Conservation (phyloP, 1,140 invertebrate genomes). For the Heliconius eleuchia region DNA sequence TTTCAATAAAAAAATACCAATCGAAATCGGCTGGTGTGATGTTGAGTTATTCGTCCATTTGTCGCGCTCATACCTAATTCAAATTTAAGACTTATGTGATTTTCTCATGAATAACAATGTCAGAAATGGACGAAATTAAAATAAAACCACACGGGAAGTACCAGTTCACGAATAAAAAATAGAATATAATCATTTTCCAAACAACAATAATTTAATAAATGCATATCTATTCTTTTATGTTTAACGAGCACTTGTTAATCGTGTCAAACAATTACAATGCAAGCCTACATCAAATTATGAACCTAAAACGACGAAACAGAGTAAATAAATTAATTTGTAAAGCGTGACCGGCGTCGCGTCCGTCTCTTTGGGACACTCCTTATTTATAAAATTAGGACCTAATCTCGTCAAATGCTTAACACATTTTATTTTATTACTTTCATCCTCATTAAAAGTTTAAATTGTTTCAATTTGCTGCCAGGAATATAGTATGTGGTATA, state of each 20-base stretch:
- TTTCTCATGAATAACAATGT: too few relatives aligned
- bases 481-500: not conserved
- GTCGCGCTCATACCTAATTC: too few relatives aligned
- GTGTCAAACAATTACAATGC: not conserved
- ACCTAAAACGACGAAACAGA: not conserved
- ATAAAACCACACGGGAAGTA: too few relatives aligned
- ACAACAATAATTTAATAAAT: too few relatives aligned
- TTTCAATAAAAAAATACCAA: too few relatives aligned
- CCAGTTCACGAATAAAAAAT: too few relatives aligned
- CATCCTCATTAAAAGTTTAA: not conserved
- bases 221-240: not conserved
- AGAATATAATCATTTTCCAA: too few relatives aligned
- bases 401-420: not conserved
- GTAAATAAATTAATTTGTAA: slow-evolving; percentile 11
- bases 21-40: too few relatives aligned
- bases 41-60: too few relatives aligned
- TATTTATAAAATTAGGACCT: slow-evolving; percentile 1
- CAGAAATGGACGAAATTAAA: too few relatives aligned
- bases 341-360: not conserved
- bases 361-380: not conserved
- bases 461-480: not conserved
- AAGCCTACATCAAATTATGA: not conserved
- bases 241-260: not conserved
- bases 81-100: too few relatives aligned
- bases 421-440: not conserved